Percentiles rank a stretch among this genome's conserved stretches.
These are phyloP conservation scores for Neomorphus geoffroyi DNA, from an alignment of 2,797 vertebrate genomes.

Conservation along the genomic window DNA sequence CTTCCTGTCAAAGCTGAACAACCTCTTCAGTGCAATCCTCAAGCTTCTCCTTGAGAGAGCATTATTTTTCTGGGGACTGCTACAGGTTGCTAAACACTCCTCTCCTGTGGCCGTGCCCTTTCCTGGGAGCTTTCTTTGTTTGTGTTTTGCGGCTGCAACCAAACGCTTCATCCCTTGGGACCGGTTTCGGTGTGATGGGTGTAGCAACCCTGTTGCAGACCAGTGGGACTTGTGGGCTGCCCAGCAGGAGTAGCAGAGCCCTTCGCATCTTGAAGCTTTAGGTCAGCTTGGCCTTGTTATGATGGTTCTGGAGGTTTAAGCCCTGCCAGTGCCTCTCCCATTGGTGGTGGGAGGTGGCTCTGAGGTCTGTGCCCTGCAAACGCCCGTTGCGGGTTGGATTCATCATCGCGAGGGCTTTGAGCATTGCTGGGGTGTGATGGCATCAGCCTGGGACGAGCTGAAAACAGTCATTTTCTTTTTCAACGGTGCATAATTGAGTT, in stretches of 20 bases:
- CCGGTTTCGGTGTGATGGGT: neutral
- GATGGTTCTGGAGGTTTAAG: neutral
- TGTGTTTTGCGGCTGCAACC: neutral
- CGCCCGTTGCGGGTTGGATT: accelerated
- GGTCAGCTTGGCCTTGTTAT: neutral
- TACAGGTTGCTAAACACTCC: accelerated
- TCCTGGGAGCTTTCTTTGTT: neutral
- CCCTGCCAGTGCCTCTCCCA: accelerated
- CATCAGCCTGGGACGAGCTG: neutral
- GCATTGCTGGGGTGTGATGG: neutral
- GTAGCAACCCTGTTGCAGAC: neutral
- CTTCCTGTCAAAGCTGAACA: accelerated
- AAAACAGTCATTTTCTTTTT: neutral
- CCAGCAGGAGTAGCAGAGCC: neutral
- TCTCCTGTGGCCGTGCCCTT: neutral
- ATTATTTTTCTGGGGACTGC: neutral
- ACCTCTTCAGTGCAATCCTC: neutral
- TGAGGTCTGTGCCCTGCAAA: neutral
- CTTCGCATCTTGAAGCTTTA: neutral
- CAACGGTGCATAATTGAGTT: neutral
- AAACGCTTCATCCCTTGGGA: neutral
- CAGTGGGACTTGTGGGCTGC: neutral
- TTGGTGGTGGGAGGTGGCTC: neutral
- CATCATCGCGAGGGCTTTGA: neutral
- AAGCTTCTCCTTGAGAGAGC: neutral